Conservation (phyloP, 2,113 vertebrate species). For the Callorhinus ursinus region DNA sequence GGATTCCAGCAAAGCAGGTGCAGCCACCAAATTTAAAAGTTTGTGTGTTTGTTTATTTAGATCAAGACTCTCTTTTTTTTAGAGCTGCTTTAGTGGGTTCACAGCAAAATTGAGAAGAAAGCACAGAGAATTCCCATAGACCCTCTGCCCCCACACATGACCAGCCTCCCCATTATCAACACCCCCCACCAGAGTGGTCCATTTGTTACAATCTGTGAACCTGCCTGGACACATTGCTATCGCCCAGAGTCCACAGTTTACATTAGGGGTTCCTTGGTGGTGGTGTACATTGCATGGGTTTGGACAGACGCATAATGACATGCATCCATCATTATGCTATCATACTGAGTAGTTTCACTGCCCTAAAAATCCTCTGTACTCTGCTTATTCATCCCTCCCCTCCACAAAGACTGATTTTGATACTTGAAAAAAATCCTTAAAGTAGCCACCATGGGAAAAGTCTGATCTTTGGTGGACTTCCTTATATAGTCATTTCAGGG, state of each 20-base stretch:
- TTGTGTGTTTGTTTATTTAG: background rate
- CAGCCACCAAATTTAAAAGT: background rate
- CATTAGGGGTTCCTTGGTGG: background rate
- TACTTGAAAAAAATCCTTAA: background rate
- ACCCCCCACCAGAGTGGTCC: background rate
- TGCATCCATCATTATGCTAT: background rate
- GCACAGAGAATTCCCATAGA: background rate
- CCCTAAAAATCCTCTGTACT: background rate
- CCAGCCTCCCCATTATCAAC: background rate
- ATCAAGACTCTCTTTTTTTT: background rate
- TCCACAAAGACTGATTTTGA: background rate
- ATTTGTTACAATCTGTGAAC: background rate
- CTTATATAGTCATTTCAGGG: slow-evolving; percentile 40
- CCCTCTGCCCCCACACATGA: no score
- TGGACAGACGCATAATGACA: background rate
- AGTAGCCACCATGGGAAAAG: background rate
- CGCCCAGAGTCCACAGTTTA: background rate
- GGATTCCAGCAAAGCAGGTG: slow-evolving; percentile 14
- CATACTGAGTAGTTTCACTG: background rate
- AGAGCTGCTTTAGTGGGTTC: background rate
- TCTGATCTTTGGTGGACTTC: background rate
- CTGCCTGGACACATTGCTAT: no score
- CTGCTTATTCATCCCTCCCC: background rate
- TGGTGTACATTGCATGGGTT: background rate
- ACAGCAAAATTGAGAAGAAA: background rate